Base-by-base conservation (phyloP, 2,797 vertebrate genomes). In the Apogon hyalosoma region DNA sequence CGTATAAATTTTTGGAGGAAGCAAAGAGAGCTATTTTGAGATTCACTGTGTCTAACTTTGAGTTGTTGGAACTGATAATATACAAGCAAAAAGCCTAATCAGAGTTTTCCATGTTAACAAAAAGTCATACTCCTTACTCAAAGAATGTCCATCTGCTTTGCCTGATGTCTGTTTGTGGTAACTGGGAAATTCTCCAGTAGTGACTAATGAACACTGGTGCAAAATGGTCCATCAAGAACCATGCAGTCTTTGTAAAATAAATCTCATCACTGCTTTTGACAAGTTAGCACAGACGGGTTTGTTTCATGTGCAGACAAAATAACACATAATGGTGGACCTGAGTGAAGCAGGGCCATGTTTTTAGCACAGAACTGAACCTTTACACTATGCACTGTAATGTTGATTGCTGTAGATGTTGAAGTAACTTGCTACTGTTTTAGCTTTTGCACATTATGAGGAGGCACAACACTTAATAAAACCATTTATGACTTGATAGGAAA, bases 331-430 rank as follows among this genome's bases (percentile, higher is more conserved):
- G 24, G 24, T 28, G 24, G 24, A 28, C 24, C 24, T 28, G 3
- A 28, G 24, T 28, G 24, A 3, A 28, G 24, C 24, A 28, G 24
- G 24, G 24, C 24, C 6, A 28, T 28, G 24, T 28, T 28, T 28
- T 28, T 6, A 28, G 24, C 24, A 28, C 5, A 28, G 1, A 28
- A 28, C 5, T 5, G 24, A 28, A 28, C 24, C 24, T 28, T 28
- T 6, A 28, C 24, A 28, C 24, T 28, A 28, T 28, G 24, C 24
- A 28, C 3, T 28, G 24, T 28, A 28, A 28, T 28, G 24, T 49
- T 69, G 40, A 75, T 43, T 41, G 15, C 59, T 46, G 16, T 19
- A 5, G 9, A 14, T 13, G 33, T 4, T 18, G n/a, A 43, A 50
- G 45, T 15, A 2, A 15, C 21, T 28, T 14, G 50, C 62, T 38